phyloP scores from a whole-genome alignment of 2,888 invertebrate genomes.

The Elysia crispata region DNA sequence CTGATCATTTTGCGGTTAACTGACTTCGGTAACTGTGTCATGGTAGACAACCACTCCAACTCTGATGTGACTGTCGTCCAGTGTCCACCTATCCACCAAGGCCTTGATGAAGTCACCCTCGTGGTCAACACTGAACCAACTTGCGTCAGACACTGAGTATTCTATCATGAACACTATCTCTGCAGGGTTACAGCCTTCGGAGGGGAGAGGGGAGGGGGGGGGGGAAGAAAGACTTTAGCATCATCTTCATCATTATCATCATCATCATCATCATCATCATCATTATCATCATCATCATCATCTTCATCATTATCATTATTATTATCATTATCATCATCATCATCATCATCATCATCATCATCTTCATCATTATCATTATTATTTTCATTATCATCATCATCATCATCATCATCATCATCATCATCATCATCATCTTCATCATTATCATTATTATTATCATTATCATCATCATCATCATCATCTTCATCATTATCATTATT shows the following conservation, averaged over 20 bases:
- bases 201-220: not conserved
- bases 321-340: too few species aligned
- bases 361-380: too few species aligned
- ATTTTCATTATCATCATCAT: too few species aligned
- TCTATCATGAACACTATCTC: slow-evolving; percentile 11
- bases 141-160: not conserved
- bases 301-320: too few species aligned
- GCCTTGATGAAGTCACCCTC: slow-evolving; percentile 24
- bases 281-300: not conserved
- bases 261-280: not conserved
- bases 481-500: too few species aligned
- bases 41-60: slow-evolving; percentile 12
- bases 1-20: not conserved
- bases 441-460: too few species aligned
- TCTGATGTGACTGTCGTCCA: not conserved
- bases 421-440: too few species aligned
- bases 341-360: not conserved
- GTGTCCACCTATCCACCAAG: not conserved
- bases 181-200: not conserved
- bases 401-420: too few species aligned
- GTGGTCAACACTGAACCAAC: not conserved
- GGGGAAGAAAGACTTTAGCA: not conserved
- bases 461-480: too few species aligned
- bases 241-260: not conserved
- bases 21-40: slow-evolving; percentile 1